Conservation (phyloP, 2,888 invertebrate species). For the Hyles lineata region DNA sequence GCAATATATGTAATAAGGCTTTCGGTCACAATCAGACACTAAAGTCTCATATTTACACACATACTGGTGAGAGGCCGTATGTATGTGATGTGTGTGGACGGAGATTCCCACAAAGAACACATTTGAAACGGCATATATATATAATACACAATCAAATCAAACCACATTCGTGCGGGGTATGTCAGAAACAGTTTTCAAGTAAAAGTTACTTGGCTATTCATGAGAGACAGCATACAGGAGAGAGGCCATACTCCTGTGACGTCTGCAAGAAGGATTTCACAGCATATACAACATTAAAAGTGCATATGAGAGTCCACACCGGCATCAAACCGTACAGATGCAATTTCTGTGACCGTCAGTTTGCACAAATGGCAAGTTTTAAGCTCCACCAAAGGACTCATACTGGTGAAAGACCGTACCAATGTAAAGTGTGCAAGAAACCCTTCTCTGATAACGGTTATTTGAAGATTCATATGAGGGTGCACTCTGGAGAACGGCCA, state of each 20-base stretch:
- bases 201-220: constrained; percentile 75
- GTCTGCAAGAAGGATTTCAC: constrained; percentile 75
- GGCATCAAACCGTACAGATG: constrained; percentile 74
- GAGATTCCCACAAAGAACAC: constrained; percentile 71
- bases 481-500: constrained; percentile 74
- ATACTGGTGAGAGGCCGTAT: constrained; percentile 73
- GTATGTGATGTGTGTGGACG: constrained; percentile 74
- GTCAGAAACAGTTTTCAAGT: constrained; percentile 73
- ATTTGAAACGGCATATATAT: constrained; percentile 72
- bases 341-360: constrained; percentile 67
- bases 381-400: constrained; percentile 74
- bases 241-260: constrained; percentile 69
- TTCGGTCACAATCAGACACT: constrained; percentile 74
- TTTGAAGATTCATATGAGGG: constrained; percentile 74
- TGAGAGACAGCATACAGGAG: constrained; percentile 72
- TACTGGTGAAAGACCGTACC: constrained; percentile 70
- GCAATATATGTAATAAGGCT: constrained; percentile 63
- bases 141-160: constrained; percentile 73
- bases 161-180: constrained; percentile 65
- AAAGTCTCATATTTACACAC: constrained; percentile 73
- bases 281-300: constrained; percentile 74
- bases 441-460: constrained; percentile 77
- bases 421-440: constrained; percentile 72
- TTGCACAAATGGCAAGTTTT: constrained; percentile 76
- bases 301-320: constrained; percentile 75